phyloP scores from a whole-genome alignment of 2,113 vertebrate genomes.

The Isichthys henryi region DNA sequence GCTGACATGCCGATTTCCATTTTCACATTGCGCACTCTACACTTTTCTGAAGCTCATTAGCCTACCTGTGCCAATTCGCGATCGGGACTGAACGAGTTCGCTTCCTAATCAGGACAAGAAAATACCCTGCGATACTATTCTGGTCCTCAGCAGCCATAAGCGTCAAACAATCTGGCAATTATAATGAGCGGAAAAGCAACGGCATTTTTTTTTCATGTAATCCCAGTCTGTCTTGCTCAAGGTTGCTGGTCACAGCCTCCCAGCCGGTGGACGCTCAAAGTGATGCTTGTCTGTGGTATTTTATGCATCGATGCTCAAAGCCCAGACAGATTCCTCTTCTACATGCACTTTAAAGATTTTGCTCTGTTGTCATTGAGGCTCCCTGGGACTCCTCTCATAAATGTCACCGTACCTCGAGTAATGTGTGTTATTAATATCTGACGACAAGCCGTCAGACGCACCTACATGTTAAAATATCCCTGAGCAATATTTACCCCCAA shows the following conservation, averaged over 20 bases:
- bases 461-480: conserved; percentile 30
- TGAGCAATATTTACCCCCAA: conserved; percentile 23
- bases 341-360: conserved; percentile 30
- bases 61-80: conserved; percentile 28
- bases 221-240: background rate
- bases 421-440: conserved; percentile 38
- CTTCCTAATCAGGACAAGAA: conserved; percentile 40
- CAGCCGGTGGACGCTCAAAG: background rate
- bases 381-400: conserved; percentile 29
- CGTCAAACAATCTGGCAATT: conserved; percentile 57
- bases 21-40: conserved; percentile 59
- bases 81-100: conserved; percentile 44
- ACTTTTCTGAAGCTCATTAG: conserved; percentile 59
- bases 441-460: conserved; percentile 35
- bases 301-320: conserved; percentile 5
- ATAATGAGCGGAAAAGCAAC: conserved; percentile 54
- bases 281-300: background rate
- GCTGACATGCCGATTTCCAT: conserved; percentile 41
- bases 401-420: conserved; percentile 36
- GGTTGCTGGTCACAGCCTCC: no score
- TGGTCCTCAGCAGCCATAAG: conserved; percentile 45
- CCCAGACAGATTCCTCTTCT: conserved; percentile 28
- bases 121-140: conserved; percentile 45
- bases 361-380: conserved; percentile 41
- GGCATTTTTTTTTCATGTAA: conserved; percentile 28